A percentile compares a stretch with the other conserved stretches of the same genome.
phyloP scores from a whole-genome alignment of 2,888 invertebrate genomes.

The Acleris laterana region DNA sequence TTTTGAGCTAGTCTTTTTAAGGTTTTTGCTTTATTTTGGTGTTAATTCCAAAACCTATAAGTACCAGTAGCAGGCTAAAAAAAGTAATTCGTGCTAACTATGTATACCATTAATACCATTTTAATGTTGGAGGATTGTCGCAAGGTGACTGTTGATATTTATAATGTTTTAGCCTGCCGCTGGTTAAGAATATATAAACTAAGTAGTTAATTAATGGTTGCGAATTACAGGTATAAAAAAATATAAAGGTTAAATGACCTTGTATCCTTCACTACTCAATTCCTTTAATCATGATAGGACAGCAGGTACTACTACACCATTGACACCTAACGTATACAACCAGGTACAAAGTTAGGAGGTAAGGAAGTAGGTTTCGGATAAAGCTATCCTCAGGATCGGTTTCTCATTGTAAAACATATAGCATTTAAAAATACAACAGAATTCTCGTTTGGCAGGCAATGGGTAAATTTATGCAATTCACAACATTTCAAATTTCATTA shows the following conservation, averaged over 20 bases:
- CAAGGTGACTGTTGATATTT: too few species aligned
- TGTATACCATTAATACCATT: background rate
- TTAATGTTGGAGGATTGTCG: background rate
- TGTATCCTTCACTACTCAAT: conserved; percentile 61
- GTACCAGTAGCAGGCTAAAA: too few species aligned
- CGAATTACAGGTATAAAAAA: conserved; percentile 41
- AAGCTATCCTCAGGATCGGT: conserved; percentile 29
- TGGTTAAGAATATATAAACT: too few species aligned
- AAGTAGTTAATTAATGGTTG: conserved; percentile 17
- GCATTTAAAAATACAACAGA: conserved; percentile 13
- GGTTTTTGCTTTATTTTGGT: conserved; percentile 36
- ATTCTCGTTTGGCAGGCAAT: conserved; percentile 9
- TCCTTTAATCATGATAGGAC: conserved; percentile 51
- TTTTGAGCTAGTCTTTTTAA: conserved; percentile 32
- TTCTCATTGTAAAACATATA: conserved; percentile 18
- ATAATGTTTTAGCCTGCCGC: too few species aligned
- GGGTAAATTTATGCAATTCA: background rate
- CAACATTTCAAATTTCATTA: too few species aligned
- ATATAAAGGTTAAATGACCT: conserved; percentile 43
- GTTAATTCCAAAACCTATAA: conserved; percentile 27
- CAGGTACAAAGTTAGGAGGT: conserved; percentile 37
- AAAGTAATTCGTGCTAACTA: too few species aligned
- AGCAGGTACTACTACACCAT: conserved; percentile 27
- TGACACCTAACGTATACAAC: conserved; percentile 34
- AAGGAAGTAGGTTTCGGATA: conserved; percentile 33